Evolutionary conservation across 53 echinoderm and acorn worm species (phyloP), one percentile per base, ranked within the genome.

Genomic region (Echinometra lucunter): DNA sequence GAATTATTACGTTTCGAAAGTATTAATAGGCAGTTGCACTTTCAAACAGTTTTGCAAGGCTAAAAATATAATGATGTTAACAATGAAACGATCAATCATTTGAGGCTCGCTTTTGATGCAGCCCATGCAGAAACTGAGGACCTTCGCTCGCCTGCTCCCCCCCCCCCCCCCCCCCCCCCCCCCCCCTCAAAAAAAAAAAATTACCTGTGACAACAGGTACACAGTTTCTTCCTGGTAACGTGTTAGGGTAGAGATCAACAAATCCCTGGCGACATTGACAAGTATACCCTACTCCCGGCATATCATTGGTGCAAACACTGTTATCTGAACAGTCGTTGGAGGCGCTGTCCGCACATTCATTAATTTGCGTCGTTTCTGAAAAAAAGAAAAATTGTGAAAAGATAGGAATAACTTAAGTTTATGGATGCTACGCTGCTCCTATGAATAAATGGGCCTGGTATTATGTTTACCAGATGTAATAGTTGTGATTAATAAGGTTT

Each of bases 291-390:
- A 85, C 85, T 47, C 85, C 85, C 3, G 85, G 30, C 2, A n/a
- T 49, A 47, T 49, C 49, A 16, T 85, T 85, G 47, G 49, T 28
- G 49, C 85, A 85, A 11, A n/a, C 49, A 13, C 85, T 30, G 40
- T 85, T 85, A n/a, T 27, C 28, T 16, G 85, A 85, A 49, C 85
- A 85, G 85, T 85, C 85, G 85, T 85, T 45, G 85, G 85, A 17
- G 49, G 85, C 53, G 49, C 45, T 49, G 28, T 85, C 85, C 28
- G 53, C 85, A 53, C 85, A 85, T 49, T 85, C 85, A 49, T 85
- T 85, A n/a, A 47, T 30, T 11, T 25, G 9, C 3, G 85, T 85
- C 12, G 13, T 85, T 85, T 85, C 85, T 85, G 85, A 15, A 49
- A 30, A 85, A 9, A 47, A 9, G 49, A 40, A 40, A 10, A 9